Base-by-base conservation (phyloP, 2,113 vertebrate genomes). In the Halcyon malimbica region DNA sequence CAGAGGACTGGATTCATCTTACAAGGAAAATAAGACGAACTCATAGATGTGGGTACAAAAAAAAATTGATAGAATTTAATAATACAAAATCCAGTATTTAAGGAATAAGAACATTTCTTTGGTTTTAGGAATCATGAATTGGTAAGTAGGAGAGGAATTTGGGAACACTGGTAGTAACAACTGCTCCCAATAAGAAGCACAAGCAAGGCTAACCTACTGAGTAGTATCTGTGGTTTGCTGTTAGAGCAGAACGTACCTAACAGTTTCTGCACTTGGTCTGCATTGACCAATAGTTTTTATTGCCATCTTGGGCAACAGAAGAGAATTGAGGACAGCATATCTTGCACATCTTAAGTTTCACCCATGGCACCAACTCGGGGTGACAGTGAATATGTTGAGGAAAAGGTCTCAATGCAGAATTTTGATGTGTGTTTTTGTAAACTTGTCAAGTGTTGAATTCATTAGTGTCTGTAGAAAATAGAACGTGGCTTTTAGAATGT, bases 141-240 rank as follows among this genome's bases (percentile, higher is more conserved):
- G 39, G 3, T 3, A 8, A 83, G 26, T 57, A 74, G 73, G 67
- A 80, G 62, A 81, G 50, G n/a, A 65, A 29, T 78, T 57, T 48
- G 64, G 29, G 26, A 57, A 56, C 5, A 6, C 21, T 65, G 31
- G 11, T 42, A 9, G 28, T 53, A 25, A 25, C 29, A 42, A 20
- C 19, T 31, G 37, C 21, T 91, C 13, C 42, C 1, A 1, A 1
- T n/a, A 18, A 6, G 28, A 85, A 50, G 57, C 18, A 18, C 0
- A 2, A 37, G 15, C 19, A 53, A 64, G 44, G 57, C 11, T 35
- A 48, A 69, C 12, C 5, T 29, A n/a, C 20, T 0, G 0, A 17
- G 15, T 11, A 37, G 6, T 63, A 11, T 5, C 8, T 10, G 25
- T 13, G 21, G 37, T 44, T 75, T n/a, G 6, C 39, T 7, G 7